Percentiles rank a stretch among this genome's conserved stretches.
These are phyloP conservation scores for Pelmatolapia mariae DNA, from an alignment of 2,113 vertebrate genomes.

Conservation along the genomic window DNA sequence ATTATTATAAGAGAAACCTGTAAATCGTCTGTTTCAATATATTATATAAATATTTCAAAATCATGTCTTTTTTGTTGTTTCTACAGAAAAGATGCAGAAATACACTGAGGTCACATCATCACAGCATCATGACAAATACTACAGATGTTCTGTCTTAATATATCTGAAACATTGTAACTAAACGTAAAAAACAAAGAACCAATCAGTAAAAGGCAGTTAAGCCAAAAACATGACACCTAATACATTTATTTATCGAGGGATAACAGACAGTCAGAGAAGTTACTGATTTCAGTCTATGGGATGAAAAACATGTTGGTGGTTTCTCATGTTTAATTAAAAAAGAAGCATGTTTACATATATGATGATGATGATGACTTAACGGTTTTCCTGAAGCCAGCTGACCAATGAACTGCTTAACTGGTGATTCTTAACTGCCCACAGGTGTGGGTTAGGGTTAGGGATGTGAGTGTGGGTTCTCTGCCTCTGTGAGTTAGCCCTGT, in stretches of 20 bases:
- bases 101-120: not conserved
- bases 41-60: not conserved
- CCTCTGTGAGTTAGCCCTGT: not conserved
- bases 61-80: not conserved
- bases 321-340: not conserved
- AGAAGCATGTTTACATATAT: not conserved
- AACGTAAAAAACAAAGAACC: not conserved
- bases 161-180: not conserved
- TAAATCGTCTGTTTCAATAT: not conserved
- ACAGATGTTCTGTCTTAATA: not conserved
- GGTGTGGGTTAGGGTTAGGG: not conserved
- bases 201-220: not conserved
- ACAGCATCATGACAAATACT: not conserved
- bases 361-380: not conserved
- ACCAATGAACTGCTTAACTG: not conserved
- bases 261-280: not conserved
- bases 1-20: not conserved
- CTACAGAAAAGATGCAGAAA: not conserved
- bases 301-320: not conserved
- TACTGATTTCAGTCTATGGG: not conserved
- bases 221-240: not conserved
- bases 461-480: fast-evolving
- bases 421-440: not conserved
- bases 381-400: not conserved
- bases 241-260: not conserved